Conservation (phyloP, 2,797 vertebrate species). For the Pseudocheirus occidentalis region DNA sequence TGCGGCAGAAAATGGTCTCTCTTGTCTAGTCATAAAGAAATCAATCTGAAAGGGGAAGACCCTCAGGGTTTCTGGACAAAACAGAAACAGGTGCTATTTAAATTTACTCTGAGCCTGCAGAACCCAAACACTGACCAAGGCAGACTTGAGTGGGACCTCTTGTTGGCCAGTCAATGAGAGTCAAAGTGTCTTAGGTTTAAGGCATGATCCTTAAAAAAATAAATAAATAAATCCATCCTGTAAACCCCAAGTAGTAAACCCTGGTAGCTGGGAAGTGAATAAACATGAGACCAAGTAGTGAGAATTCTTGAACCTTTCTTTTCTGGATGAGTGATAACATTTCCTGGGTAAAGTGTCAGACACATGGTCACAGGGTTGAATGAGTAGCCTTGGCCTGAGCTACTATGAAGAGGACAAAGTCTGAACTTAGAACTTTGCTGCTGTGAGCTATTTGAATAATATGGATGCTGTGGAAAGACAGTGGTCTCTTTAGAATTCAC, state of each 20-base stretch:
- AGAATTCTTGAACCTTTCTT: neutral
- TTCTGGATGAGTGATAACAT: neutral
- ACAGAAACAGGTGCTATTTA: too few species aligned
- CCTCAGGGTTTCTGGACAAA: neutral
- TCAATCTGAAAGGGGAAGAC: neutral
- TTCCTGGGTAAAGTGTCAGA: neutral
- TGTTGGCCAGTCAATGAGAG: neutral
- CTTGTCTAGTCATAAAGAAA: too few species aligned
- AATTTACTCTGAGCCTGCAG: neutral
- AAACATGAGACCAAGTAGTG: neutral
- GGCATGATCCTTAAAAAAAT: neutral
- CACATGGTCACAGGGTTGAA: neutral
- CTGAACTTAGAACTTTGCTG: neutral
- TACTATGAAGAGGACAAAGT: neutral
- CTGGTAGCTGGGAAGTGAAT: neutral
- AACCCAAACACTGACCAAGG: neutral
- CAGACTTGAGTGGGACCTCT: neutral
- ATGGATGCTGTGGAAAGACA: neutral
- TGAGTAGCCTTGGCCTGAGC: neutral
- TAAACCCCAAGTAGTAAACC: neutral
- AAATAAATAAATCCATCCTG: too few species aligned
- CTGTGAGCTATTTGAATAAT: neutral
- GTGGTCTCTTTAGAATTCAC: neutral
- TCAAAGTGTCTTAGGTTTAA: neutral
- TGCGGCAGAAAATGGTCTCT: too few species aligned